phyloP scores from a whole-genome alignment of 2,888 invertebrate genomes.

The Pollenia angustigena region DNA sequence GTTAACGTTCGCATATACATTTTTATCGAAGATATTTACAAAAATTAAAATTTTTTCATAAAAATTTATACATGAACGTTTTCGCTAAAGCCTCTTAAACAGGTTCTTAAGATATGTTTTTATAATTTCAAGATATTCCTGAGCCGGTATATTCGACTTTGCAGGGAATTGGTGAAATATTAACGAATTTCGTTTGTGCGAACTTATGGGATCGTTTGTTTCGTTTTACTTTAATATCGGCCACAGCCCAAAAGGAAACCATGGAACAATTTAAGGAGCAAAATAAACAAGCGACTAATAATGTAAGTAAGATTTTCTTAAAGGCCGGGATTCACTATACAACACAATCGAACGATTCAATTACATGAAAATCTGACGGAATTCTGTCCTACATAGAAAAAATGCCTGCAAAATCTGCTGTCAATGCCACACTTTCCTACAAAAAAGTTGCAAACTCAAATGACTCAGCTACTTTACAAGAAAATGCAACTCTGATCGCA shows the following conservation, averaged over 20 bases:
- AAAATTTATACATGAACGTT: no score
- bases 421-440: no score
- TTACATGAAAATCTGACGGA: no score
- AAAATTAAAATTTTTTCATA: no score
- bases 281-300: slow-evolving; percentile 77
- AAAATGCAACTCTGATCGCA: no score
- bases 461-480: not conserved
- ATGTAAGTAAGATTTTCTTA: slow-evolving; percentile 74
- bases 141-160: slow-evolving; percentile 89
- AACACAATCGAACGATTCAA: no score
- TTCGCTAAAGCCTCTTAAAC: no score
- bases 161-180: slow-evolving; percentile 90
- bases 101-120: slow-evolving; percentile 18
- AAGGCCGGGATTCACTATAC: not conserved
- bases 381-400: no score
- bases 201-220: slow-evolving; percentile 91
- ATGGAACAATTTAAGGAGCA: slow-evolving; percentile 77
- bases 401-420: no score
- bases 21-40: no score
- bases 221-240: slow-evolving; percentile 81
- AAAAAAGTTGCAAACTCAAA: no score
- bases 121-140: slow-evolving; percentile 86
- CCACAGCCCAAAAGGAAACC: slow-evolving; percentile 75
- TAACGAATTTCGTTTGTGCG: slow-evolving; percentile 91
- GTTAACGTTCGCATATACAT: no score